Evolutionary conservation across 2,888 invertebrate genomes (phyloP), one percentile per base, ranked within the genome.

Genomic region (Agrochola lychnidis): DNA sequence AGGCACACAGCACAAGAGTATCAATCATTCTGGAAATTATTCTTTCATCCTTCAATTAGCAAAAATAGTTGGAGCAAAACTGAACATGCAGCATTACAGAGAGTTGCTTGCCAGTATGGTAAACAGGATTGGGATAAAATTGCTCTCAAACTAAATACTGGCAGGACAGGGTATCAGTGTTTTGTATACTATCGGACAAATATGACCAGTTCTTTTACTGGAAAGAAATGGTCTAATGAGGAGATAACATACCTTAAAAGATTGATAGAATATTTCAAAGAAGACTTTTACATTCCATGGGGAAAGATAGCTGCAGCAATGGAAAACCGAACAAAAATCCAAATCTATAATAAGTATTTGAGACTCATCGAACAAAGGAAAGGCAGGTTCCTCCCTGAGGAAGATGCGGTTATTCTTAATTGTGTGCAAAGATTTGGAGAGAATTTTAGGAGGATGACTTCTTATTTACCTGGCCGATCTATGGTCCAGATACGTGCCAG

Each of bases 241-340:
- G 99, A 99, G 91, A 98, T 98, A 87, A 95, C 97, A 70, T 96
- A 97, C 68, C 94, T 99, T 4, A 90, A 96, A 56, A 95, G 97
- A 73, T 92, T 98, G 2, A 97, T 99, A 0, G 97, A 97, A n/a
- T 94, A 94, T 79, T 97, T 97, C 82, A 97, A 96, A 82, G 95
- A 97, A 74, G 98, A 98, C 30, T 95, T 97, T 78, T 97, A 97
- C 66, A 98, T 98, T 82, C 98, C 98, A 1, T 99, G 99, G 98
- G 97, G 97, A 5, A 97, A 97, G 90, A 97, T 98, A 12, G 96
- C 97, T 1, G 96, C 96, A 42, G 97, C 97, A 70, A 97, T 98
- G 93, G 97, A 97, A 16, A 97, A 97, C 78, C 96, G 98, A 82
- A 97, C 97, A 0, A 97, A 97, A 90, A 94, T 96, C 5, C 98